Conservation (phyloP, 2,113 vertebrate genomes). For the Mandrillus leucophaeus region DNA sequence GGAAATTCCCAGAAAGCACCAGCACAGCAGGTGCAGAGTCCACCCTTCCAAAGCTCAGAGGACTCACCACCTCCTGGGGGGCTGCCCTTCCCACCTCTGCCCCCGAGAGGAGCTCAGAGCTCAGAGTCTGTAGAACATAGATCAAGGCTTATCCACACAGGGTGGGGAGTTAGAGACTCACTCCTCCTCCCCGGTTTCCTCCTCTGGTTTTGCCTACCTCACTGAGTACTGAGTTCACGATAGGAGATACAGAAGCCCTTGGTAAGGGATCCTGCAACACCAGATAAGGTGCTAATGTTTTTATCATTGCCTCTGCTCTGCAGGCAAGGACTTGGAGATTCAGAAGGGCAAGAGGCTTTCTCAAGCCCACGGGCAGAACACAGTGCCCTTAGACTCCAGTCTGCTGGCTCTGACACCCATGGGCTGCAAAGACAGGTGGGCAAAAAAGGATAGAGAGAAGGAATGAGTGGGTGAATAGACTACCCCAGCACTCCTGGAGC, state of each 20-base stretch:
- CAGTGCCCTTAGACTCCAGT: not conserved
- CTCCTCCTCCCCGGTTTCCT: not conserved
- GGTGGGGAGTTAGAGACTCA: not conserved
- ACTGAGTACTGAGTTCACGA: not conserved
- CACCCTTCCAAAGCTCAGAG: not conserved
- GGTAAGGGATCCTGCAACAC: not conserved
- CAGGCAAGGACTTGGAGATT: not conserved
- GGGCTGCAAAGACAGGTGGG: not conserved
- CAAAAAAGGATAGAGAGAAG: not conserved
- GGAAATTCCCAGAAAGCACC: not conserved
- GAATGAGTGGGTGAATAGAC: not conserved
- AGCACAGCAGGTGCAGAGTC: accelerated
- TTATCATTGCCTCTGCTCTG: not conserved
- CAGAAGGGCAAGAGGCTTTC: not conserved
- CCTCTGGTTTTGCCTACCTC: not conserved
- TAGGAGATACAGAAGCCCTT: not conserved
- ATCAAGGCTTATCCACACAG: not conserved
- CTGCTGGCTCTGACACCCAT: not conserved
- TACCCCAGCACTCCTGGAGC: too few relatives aligned
- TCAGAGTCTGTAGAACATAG: not conserved
- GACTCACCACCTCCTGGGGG: accelerated
- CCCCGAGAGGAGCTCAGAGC: not conserved
- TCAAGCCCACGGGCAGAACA: not conserved
- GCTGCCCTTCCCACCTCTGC: not conserved
- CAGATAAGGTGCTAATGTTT: too few relatives aligned